These are phyloP conservation scores for Nixonia krombeini DNA, from an alignment of 1,140 invertebrate species.

Conservation along the genomic window DNA sequence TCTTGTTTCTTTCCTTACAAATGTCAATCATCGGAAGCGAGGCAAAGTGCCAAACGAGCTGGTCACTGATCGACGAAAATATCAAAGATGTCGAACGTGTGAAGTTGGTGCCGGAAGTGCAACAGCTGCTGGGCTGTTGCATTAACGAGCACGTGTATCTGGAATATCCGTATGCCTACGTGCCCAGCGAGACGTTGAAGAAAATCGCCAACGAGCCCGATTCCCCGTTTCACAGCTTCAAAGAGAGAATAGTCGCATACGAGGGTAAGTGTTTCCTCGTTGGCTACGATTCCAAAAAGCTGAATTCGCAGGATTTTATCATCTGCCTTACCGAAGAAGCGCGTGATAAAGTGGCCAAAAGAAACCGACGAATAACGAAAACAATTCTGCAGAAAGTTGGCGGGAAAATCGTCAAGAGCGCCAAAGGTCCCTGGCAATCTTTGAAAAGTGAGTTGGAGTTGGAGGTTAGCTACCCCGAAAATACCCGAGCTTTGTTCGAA, in stretches of 20 bases:
- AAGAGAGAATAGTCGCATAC: conserved; percentile 69
- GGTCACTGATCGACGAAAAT: conserved; percentile 53
- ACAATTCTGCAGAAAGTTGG: conserved; percentile 73
- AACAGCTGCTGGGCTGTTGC: conserved; percentile 52
- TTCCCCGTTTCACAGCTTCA: conserved; percentile 71
- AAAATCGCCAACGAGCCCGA: conserved; percentile 46
- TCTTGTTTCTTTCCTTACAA: conserved; percentile 1
- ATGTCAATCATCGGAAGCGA: conserved; percentile 36
- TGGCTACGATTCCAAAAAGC: conserved; percentile 75
- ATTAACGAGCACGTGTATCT: conserved; percentile 73
- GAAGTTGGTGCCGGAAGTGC: conserved; percentile 42
- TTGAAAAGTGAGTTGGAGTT: conserved; percentile 77
- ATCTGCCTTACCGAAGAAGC: conserved; percentile 75
- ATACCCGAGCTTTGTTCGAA: conserved; percentile 73
- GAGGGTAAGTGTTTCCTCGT: conserved; percentile 74
- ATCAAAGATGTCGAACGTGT: conserved; percentile 52
- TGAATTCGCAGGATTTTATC: conserved; percentile 76
- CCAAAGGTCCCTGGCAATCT: conserved; percentile 73
- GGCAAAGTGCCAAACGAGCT: conserved; percentile 34
- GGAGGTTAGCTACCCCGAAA: conserved; percentile 68
- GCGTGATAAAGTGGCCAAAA: conserved; percentile 60
- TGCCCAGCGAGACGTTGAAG: conserved; percentile 73
- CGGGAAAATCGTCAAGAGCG: conserved; percentile 73
- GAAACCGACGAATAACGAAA: conserved; percentile 71
- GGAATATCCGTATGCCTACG: conserved; percentile 80